These are phyloP conservation scores for Mormyrus proboscirostris DNA, from an alignment of 2,797 vertebrate species.

Conservation along the genomic window DNA sequence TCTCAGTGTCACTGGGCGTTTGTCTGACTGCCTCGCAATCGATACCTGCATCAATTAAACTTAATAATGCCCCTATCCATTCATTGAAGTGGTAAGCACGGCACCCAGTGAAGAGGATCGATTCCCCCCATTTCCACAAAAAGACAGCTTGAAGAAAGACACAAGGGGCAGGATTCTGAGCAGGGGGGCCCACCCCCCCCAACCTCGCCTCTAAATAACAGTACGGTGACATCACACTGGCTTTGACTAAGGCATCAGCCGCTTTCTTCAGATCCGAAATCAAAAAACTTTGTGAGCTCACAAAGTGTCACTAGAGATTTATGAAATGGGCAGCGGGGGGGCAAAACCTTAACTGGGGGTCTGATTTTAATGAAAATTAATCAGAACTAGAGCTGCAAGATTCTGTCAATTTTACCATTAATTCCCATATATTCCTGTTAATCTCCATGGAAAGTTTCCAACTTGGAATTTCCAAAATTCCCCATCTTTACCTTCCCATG, in stretches of 20 bases:
- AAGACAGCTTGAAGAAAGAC: not conserved
- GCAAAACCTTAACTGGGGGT: not conserved
- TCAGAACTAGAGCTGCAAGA: not conserved
- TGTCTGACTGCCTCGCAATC: constrained; percentile 25
- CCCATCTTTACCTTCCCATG: not conserved
- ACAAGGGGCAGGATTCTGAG: not conserved
- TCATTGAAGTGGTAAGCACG: not conserved
- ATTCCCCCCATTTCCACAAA: not conserved
- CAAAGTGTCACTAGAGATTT: not conserved
- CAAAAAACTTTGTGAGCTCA: not conserved
- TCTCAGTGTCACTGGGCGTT: not conserved
- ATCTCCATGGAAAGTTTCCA: not conserved
- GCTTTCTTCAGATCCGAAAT: not conserved
- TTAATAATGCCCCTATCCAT: constrained; percentile 25
- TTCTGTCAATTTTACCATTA: not conserved
- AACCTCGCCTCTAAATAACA: not conserved
- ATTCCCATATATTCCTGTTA: not conserved
- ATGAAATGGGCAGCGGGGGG: not conserved
- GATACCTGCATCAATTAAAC: constrained; percentile 38
- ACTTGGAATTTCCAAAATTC: not conserved
- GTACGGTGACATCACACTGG: not conserved
- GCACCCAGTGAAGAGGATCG: not conserved
- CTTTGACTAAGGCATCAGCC: not conserved
- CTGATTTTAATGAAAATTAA: not conserved
- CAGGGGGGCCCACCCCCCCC: not conserved